phyloP scores from a whole-genome alignment of 37 sponge, comb jelly and placozoan genomes.

The Hormiphora californensis region DNA sequence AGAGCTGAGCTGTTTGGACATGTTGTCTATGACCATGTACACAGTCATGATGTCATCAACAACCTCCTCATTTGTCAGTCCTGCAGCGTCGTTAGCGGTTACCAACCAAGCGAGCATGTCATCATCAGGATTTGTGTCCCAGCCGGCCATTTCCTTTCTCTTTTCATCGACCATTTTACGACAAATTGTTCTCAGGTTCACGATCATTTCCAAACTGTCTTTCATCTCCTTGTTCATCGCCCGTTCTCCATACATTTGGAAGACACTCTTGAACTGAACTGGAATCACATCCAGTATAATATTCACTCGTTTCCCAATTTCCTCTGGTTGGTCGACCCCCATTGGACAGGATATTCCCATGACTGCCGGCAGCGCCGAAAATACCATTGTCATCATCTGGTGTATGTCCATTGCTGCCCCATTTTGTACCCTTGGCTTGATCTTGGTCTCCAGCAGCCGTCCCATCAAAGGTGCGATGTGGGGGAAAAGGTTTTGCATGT shows the following conservation, averaged over 20 bases:
- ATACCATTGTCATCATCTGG: not conserved
- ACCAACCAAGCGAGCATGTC: not conserved
- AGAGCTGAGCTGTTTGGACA: constrained; percentile 21
- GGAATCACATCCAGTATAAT: not conserved
- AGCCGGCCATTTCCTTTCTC: not conserved
- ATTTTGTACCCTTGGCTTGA: not conserved
- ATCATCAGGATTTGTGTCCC: not conserved
- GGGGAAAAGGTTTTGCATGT: not conserved
- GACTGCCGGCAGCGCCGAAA: constrained; percentile 20
- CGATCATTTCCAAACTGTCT: not conserved
- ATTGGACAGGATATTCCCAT: not conserved
- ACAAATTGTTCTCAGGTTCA: not conserved
- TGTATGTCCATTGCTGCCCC: not conserved
- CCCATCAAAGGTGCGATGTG: not conserved
- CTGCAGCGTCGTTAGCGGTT: constrained; percentile 9
- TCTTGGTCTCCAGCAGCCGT: not conserved
- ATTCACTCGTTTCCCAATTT: not conserved
- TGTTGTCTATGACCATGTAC: not conserved
- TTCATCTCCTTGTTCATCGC: not conserved
- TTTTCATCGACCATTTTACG: not conserved
- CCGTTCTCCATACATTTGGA: not conserved
- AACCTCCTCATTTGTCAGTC: not conserved
- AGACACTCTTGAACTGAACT: not conserved
- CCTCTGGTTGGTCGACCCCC: not conserved
- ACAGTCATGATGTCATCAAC: constrained; percentile 4